Evolutionary conservation across 2,113 vertebrate species (phyloP).

Genomic region (Macquaria ambigua): DNA sequence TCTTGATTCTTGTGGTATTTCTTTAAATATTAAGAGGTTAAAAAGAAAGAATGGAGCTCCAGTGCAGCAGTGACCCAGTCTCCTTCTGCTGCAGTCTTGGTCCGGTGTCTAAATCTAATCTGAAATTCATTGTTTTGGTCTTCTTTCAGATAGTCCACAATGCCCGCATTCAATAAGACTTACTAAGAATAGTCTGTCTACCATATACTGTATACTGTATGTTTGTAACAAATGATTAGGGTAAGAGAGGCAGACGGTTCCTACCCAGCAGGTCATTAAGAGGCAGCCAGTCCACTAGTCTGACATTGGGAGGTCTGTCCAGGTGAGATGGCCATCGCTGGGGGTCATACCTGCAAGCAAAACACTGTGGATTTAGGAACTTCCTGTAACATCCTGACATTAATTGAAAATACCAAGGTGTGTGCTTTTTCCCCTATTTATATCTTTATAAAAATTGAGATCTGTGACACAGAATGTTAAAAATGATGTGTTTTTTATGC

Average conservation of each 20-base stretch:
- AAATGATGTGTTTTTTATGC: not conserved
- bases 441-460: not conserved
- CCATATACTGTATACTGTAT: not conserved
- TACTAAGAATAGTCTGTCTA: not conserved
- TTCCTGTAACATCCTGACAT: not conserved
- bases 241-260: not conserved
- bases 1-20: not conserved
- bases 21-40: not conserved
- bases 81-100: not conserved
- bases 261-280: constrained; percentile 75
- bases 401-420: not conserved
- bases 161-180: not conserved
- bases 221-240: not conserved
- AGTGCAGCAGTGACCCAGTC: not conserved
- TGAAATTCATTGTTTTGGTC: constrained; percentile 4
- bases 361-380: not conserved
- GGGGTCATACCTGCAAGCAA: constrained; percentile 57
- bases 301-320: constrained; percentile 64
- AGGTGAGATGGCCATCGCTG: constrained; percentile 64
- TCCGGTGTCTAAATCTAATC: not conserved
- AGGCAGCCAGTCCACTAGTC: constrained; percentile 63
- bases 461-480: not conserved
- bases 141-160: not conserved
- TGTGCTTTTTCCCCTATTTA: not conserved
- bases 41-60: not conserved